A percentile compares a stretch with the other conserved stretches of the same genome.
phyloP scores from a whole-genome alignment of 2,888 invertebrate species.

The Rhingia rostrata region DNA sequence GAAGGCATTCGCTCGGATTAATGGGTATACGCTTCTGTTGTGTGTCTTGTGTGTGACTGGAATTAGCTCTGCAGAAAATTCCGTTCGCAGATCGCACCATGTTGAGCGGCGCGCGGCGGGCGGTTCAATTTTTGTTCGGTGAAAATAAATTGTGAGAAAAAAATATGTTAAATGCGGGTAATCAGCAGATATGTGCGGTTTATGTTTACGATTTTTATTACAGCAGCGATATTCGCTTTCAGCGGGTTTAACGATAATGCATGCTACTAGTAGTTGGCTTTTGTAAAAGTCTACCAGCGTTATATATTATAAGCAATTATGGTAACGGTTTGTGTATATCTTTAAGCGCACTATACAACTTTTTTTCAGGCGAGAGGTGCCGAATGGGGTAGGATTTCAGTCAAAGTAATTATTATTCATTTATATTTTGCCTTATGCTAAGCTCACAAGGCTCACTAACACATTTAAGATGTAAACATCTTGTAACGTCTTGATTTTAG shows the following conservation, averaged over 20 bases:
- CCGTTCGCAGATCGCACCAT: slow-evolving; percentile 10
- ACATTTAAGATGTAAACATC: no score
- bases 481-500: no score
- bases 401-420: no score
- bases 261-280: slow-evolving; percentile 32
- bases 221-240: slow-evolving; percentile 38
- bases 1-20: slow-evolving; percentile 57
- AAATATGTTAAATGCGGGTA: slow-evolving; percentile 55
- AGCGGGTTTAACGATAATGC: slow-evolving; percentile 58
- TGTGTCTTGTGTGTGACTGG: slow-evolving; percentile 45
- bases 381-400: no score
- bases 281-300: slow-evolving; percentile 4
- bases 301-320: slow-evolving; percentile 32
- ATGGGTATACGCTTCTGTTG: slow-evolving; percentile 69
- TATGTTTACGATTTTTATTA: slow-evolving; percentile 41
- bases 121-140: slow-evolving; percentile 10
- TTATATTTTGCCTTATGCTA: no score
- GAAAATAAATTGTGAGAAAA: slow-evolving; percentile 63
- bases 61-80: slow-evolving; percentile 41
- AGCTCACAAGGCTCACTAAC: no score
- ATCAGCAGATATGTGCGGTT: slow-evolving; percentile 51
- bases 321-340: slow-evolving; percentile 26
- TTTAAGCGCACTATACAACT: neutral
- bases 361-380: no score
- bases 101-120: no score